Conservation (phyloP, 2,113 vertebrate genomes). For the Oenanthe melanoleuca region DNA sequence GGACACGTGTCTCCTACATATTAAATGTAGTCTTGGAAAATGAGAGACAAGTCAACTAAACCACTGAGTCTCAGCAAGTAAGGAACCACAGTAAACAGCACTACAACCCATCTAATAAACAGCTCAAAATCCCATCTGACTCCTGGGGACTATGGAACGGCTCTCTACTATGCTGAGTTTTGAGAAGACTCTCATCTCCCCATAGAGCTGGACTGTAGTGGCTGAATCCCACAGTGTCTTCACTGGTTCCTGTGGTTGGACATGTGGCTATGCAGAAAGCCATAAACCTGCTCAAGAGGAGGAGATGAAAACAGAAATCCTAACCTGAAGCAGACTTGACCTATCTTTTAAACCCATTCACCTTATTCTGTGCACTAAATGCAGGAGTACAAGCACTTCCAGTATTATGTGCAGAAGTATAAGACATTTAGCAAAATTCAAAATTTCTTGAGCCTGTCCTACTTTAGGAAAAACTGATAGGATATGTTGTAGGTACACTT, state of each 20-base stretch:
- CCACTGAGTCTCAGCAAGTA: not conserved
- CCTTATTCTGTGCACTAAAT: not conserved
- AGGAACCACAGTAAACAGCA: not conserved
- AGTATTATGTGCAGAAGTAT: not conserved
- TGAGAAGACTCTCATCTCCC: not conserved
- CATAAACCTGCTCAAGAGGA: not conserved
- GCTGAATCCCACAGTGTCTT: not conserved
- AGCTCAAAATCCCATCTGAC: not conserved
- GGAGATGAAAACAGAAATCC: not conserved
- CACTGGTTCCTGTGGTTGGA: not conserved
- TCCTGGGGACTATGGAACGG: not conserved
- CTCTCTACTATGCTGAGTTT: not conserved
- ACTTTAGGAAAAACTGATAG: not conserved
- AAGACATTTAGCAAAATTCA: not conserved
- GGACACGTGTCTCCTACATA: not conserved
- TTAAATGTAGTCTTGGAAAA: not conserved
- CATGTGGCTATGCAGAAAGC: not conserved
- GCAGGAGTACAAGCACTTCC: not conserved
- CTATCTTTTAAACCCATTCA: not conserved
- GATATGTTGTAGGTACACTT: not conserved
- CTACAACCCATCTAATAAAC: not conserved
- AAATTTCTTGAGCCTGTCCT: not conserved
- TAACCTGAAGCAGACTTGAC: not conserved
- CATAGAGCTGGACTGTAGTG: not conserved
- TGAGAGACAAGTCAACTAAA: not conserved